These are phyloP conservation scores for Hemiscyllium ocellatum DNA, from an alignment of 2,113 vertebrate species.

Conservation along the genomic window DNA sequence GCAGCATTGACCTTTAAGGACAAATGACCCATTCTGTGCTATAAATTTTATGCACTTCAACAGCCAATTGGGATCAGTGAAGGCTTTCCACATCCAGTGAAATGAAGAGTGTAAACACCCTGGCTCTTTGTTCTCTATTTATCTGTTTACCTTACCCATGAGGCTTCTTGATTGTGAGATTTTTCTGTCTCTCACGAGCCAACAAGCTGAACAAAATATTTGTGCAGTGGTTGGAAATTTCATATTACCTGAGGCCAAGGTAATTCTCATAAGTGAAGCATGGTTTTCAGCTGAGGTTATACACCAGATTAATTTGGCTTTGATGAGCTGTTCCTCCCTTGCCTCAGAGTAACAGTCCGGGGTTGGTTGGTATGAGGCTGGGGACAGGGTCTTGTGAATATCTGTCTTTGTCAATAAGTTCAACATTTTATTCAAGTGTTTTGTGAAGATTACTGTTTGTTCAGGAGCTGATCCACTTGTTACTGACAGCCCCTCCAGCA, in stretches of 20 bases:
- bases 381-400: too few species aligned
- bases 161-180: not conserved
- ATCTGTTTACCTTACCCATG: not conserved
- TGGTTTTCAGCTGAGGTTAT: too few species aligned
- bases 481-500: not conserved
- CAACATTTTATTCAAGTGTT: not conserved
- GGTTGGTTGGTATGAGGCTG: too few species aligned
- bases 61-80: not conserved
- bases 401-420: not conserved
- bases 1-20: not conserved
- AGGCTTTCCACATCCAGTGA: not conserved
- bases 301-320: too few species aligned
- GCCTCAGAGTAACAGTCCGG: too few species aligned
- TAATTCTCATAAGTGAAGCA: too few species aligned
- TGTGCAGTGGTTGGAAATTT: too few species aligned
- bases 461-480: not conserved
- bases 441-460: not conserved
- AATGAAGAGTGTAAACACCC: not conserved
- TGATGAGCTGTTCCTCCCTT: too few species aligned
- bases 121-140: not conserved
- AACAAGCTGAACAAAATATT: not conserved
- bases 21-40: not conserved
- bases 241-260: too few species aligned
- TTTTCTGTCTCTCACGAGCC: not conserved
- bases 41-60: not conserved